Evolutionary conservation across 2,113 vertebrate species (phyloP).

Genomic region (Triplophysa siluroides): DNA sequence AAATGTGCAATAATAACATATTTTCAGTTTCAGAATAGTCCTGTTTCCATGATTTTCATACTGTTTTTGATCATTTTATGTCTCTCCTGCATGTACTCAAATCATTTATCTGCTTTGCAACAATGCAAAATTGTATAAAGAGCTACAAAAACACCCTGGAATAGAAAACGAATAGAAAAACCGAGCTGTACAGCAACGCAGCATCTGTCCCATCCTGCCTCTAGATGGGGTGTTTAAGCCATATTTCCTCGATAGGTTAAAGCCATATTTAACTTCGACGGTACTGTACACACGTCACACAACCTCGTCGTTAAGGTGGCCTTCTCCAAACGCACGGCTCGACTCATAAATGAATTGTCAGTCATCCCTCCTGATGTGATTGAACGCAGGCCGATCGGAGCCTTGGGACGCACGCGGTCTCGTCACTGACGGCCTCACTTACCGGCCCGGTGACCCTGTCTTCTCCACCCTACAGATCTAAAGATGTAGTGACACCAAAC

Average conservation of each 20-base stretch:
- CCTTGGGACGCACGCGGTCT: constrained; percentile 52
- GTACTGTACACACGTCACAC: constrained; percentile 24
- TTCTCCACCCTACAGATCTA: constrained; percentile 83
- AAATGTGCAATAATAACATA: too few relatives aligned
- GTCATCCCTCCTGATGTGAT: constrained; percentile 55
- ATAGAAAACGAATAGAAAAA: too few relatives aligned
- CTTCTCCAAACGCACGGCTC: constrained; percentile 27
- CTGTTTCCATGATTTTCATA: too few relatives aligned
- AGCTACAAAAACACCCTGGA: too few relatives aligned
- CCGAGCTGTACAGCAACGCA: too few relatives aligned
- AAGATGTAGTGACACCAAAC: constrained; percentile 99
- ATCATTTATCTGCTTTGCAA: too few relatives aligned
- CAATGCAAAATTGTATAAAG: too few relatives aligned
- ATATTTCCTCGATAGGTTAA: constrained; percentile 25
- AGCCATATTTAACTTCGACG: constrained; percentile 18
- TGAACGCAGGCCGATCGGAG: constrained; percentile 53
- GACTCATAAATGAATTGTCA: constrained; percentile 48
- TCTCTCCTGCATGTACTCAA: too few relatives aligned
- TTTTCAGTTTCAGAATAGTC: too few relatives aligned
- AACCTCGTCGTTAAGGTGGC: constrained; percentile 36
- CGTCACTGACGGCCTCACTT: constrained; percentile 58
- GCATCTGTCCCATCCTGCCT: constrained; percentile 30
- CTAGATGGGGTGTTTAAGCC: constrained; percentile 50
- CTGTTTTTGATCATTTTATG: too few relatives aligned
- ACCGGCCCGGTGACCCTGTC: constrained; percentile 58